Conservation (phyloP, 2,797 vertebrate genomes). For the Gallinago stenura region DNA sequence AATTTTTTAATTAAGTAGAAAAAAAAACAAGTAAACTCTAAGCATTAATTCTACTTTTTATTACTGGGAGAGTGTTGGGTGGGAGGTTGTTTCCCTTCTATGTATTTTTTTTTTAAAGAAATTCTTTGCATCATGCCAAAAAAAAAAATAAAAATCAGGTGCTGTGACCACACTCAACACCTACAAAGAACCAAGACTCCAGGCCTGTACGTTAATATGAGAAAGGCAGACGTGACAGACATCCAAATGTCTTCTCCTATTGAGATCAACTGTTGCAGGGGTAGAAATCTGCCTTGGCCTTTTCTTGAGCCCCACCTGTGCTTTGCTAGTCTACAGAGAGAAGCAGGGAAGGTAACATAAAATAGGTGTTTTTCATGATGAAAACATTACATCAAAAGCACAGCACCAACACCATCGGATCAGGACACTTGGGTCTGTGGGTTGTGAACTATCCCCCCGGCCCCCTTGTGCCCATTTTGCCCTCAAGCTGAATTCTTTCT, state of each 20-base stretch:
- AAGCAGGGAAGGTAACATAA: neutral
- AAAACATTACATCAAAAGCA: neutral
- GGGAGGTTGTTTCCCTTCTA: neutral
- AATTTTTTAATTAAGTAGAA: neutral
- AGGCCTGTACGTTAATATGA: neutral
- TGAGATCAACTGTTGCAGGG: fast-evolving
- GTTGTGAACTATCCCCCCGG: neutral
- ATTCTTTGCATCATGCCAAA: neutral
- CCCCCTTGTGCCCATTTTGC: neutral
- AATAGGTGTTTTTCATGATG: neutral
- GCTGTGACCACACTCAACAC: neutral
- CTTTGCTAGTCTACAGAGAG: neutral
- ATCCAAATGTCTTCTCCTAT: neutral
- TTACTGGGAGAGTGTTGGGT: neutral
- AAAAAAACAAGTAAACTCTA: neutral
- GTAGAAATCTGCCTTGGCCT: neutral
- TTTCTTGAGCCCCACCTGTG: neutral
- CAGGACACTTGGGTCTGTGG: fast-evolving
- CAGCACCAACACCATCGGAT: fast-evolving
- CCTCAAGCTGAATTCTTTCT: neutral
- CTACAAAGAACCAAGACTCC: neutral
- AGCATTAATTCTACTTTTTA: neutral
- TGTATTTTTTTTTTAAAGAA: neutral
- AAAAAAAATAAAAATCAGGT: neutral
- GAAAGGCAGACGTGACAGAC: neutral